A percentile compares a stretch with the other conserved stretches of the same genome.
Conservation (phyloP, 2,888 invertebrate species). For the Aspidapion aeneum region DNA sequence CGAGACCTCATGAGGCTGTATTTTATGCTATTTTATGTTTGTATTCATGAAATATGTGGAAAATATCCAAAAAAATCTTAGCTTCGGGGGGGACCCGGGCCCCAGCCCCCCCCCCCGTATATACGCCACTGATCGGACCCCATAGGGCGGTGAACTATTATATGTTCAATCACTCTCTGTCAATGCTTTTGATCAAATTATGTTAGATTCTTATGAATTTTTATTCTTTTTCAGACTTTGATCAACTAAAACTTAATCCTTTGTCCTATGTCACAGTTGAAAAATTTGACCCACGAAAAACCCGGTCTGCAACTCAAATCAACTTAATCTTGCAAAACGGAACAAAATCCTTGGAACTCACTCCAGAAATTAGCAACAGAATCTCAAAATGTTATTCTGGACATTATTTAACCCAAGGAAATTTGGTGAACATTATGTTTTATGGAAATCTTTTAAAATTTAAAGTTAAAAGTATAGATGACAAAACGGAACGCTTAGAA, state of each 20-base stretch:
- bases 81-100: no score
- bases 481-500: constrained; percentile 24
- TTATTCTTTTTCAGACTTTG: constrained; percentile 15
- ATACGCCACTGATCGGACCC: no score
- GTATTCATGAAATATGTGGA: no score
- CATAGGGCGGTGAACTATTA: no score
- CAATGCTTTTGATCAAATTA: no score
- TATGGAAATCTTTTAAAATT: constrained; percentile 50
- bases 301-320: constrained; percentile 11
- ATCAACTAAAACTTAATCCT: constrained; percentile 21
- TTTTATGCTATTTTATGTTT: no score
- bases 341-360: constrained; percentile 38
- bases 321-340: constrained; percentile 29
- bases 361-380: constrained; percentile 38
- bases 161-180: no score
- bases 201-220: no score
- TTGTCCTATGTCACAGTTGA: constrained; percentile 20
- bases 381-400: constrained; percentile 36
- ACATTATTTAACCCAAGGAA: constrained; percentile 45
- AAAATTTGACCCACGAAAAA: not conserved
- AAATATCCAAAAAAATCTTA: no score
- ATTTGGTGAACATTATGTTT: constrained; percentile 45
- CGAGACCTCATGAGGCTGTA: no score
- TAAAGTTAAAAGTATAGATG: constrained; percentile 39
- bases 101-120: no score